Base-by-base conservation (phyloP, 2,113 vertebrate species). In the Bungarus multicinctus region DNA sequence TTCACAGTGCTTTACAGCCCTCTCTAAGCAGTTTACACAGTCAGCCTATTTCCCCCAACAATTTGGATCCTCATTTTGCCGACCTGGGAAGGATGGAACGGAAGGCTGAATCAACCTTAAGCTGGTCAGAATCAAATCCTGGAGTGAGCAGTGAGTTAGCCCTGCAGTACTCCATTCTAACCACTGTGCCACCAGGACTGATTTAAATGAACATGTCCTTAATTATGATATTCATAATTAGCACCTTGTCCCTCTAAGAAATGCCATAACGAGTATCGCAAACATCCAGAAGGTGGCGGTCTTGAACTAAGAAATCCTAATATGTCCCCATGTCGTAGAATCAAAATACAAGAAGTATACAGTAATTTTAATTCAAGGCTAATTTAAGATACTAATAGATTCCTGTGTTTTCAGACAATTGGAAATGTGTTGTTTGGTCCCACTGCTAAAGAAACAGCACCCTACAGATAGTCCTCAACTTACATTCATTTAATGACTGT, bases 221-320 rank as follows among this genome's bases (percentile, higher is more conserved):
- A 7, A 81, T 81, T 39, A 39, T 3, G 12, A 20, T 81, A 8
- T 43, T 81, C 18, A 20, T 43, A 81, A 81, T 81, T 22, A 81
- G 74, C 34, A 81, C n/a, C 14, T 74, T 34, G 34, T 81, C 34
- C 18, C 0, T 43, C 30, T 25, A 30, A 53, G 53, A n/a, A 14
- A 52, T 81, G 88, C 34, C 1, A 1, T 5, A 22, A 20, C 1
- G 39, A 50, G 85, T 91, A 43, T 91, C 20, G 12, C 6, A 25
- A 52, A 0, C 8, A 10, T 90, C 95, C 96, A 94, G 91, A 93
- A 94, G 86, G 94, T 34, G 96, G 93, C 96, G 93, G 92, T 94
- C 94, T 90, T 87, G 57, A 0, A 2, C 74, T 8, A 43, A 6
- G 18, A 1, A 50, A 39, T 12, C 18, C 6, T 4, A 6, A 10